Evolutionary conservation across 2,888 invertebrate genomes (phyloP), one percentile per base, ranked within the genome.

Genomic region (Odontocerum albicorne): DNA sequence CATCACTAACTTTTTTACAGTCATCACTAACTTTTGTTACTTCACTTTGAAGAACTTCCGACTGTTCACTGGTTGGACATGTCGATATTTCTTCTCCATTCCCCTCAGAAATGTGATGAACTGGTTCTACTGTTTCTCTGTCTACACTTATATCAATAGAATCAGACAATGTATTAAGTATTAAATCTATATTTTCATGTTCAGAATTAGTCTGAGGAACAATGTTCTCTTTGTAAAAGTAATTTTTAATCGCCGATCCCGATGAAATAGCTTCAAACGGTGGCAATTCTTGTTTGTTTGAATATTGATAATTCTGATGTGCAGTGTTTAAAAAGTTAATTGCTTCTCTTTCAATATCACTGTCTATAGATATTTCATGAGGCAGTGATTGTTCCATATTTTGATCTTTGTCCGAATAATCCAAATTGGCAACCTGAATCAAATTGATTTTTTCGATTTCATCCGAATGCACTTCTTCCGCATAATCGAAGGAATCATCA

Each of bases 241-340:
- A 40, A 15, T 54, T 44, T 19, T 47, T 54, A 20, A 54, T 47
- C 6, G 42, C 39, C 1, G 53, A 42, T 17, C 22, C 27, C 8
- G 47, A 27, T 12, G 40, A 36, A 36, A 54, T 54, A 16, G 44
- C 31, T 40, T 54, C 47, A 35, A 54, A 47, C 15, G 52, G 52
- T 12, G 53, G 53, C 15, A 54, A 44, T 15, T 27, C 39, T 12
- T 19, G 15, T 32, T 13, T 15, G 32, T 17, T 35, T 21, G 50
- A 33, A n/a, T 10, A 44, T 6, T 4, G 12, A 32, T 17, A 22
- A 17, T 4, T 3, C 12, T 16, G 20, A 3, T 35, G 20, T 8
- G 8, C 19, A 21, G 7, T 6, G 17, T 42, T 21, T 13, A 22
- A 22, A 6, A 13, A 7, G 2, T 7, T 19, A 2, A 43, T 27